Evolutionary conservation across 2,797 vertebrate genomes (phyloP).

Genomic region (Gobio occitaniae): DNA sequence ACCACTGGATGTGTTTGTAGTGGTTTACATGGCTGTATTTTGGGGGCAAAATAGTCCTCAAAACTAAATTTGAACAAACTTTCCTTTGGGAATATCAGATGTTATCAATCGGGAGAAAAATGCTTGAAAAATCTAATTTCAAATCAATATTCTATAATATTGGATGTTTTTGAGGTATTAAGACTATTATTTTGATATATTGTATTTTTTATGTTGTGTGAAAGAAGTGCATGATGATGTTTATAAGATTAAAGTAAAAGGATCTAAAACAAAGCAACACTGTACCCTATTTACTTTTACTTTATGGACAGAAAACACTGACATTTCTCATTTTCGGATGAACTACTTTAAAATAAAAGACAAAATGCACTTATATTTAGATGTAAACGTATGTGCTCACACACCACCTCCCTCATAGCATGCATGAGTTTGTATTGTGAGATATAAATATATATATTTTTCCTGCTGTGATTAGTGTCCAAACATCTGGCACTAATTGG

Average conservation of each 20-base stretch:
- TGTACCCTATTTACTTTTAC: background rate
- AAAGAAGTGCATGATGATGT: background rate
- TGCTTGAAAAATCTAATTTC: background rate
- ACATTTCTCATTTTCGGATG: background rate
- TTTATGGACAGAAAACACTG: background rate
- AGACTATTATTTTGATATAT: background rate
- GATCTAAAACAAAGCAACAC: background rate
- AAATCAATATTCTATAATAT: background rate
- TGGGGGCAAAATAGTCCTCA: background rate
- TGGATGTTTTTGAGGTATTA: background rate
- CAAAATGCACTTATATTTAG: background rate
- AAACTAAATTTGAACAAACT: background rate
- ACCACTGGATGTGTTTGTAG: slow-evolving; percentile 60
- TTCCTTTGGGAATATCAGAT: background rate
- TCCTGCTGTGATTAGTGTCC: slow-evolving; percentile 52
- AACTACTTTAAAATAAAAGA: background rate
- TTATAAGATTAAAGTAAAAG: background rate
- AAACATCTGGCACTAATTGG: slow-evolving; percentile 64
- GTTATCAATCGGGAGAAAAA: background rate
- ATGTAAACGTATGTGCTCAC: background rate
- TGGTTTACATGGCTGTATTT: background rate
- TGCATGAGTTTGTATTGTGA: slow-evolving; percentile 6
- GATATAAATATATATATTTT: slow-evolving; percentile 44
- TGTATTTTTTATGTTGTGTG: background rate
- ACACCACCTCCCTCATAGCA: background rate